Evolutionary conservation across 2,113 vertebrate species (phyloP).

Genomic region (Entelurus aequoreus): DNA sequence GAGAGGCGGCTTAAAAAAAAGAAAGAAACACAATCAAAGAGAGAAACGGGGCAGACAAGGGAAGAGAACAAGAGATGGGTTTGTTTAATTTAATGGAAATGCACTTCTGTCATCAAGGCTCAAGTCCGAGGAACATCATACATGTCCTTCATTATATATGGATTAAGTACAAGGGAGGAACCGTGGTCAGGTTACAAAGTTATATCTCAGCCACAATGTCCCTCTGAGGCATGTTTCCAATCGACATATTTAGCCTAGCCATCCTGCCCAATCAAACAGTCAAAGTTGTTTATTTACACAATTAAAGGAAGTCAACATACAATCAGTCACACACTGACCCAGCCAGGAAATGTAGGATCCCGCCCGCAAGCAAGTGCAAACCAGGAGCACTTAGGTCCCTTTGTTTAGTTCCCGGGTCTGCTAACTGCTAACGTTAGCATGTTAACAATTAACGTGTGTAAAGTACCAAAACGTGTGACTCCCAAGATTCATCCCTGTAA

Average conservation of each 20-base stretch:
- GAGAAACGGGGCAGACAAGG: not conserved
- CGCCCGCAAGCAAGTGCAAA: not conserved
- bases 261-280: not conserved
- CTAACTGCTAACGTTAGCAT: too few relatives aligned
- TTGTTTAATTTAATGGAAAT: slow-evolving; percentile 40
- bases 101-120: slow-evolving; percentile 55
- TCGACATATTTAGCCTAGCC: not conserved
- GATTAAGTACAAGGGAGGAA: slow-evolving; percentile 41
- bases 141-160: slow-evolving; percentile 54
- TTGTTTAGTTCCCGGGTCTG: too few relatives aligned
- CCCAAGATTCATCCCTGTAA: too few relatives aligned
- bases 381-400: too few relatives aligned
- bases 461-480: too few relatives aligned
- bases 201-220: slow-evolving; percentile 34
- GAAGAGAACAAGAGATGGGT: slow-evolving; percentile 15
- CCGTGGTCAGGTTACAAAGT: slow-evolving; percentile 40
- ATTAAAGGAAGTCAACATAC: not conserved
- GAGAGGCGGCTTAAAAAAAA: slow-evolving; percentile 3
- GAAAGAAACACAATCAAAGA: not conserved
- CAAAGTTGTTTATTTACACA: not conserved
- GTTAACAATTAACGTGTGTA: too few relatives aligned
- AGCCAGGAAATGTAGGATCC: not conserved
- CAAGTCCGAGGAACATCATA: slow-evolving; percentile 45
- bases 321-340: not conserved
- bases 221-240: slow-evolving; percentile 29